A percentile compares a stretch with the other conserved stretches of the same genome.
Conservation (phyloP, 2,113 vertebrate genomes). For the Dolichallabes microphthalmus region DNA sequence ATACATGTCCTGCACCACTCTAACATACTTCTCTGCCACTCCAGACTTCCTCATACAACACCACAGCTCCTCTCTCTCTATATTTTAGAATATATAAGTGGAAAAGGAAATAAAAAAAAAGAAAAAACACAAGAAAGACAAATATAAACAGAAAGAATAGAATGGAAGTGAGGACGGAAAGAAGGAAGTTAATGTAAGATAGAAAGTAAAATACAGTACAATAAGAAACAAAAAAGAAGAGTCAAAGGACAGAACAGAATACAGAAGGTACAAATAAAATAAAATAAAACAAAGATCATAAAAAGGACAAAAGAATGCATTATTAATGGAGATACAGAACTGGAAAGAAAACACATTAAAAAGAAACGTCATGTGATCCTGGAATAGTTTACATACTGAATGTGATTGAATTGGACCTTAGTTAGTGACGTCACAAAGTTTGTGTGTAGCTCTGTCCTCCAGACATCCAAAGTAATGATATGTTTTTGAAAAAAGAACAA, state of each 20-base stretch:
- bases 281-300: rapidly evolving
- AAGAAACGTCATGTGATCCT: not conserved
- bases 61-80: no score
- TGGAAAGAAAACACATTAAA: not conserved
- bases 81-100: no score
- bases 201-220: not conserved
- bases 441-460: not conserved
- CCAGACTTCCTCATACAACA: no score
- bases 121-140: no score
- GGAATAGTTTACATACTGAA: not conserved
- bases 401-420: not conserved
- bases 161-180: no score
- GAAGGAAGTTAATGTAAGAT: not conserved
- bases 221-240: not conserved
- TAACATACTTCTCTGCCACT: no score
- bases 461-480: not conserved
- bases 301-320: not conserved
- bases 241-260: not conserved
- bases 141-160: no score
- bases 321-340: not conserved
- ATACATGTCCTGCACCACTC: no score
- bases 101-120: no score
- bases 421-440: not conserved
- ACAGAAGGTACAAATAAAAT: not conserved
- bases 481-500: not conserved